Evolutionary conservation across 1,140 invertebrate genomes (phyloP).

Genomic region (Nasonia longicornis): DNA sequence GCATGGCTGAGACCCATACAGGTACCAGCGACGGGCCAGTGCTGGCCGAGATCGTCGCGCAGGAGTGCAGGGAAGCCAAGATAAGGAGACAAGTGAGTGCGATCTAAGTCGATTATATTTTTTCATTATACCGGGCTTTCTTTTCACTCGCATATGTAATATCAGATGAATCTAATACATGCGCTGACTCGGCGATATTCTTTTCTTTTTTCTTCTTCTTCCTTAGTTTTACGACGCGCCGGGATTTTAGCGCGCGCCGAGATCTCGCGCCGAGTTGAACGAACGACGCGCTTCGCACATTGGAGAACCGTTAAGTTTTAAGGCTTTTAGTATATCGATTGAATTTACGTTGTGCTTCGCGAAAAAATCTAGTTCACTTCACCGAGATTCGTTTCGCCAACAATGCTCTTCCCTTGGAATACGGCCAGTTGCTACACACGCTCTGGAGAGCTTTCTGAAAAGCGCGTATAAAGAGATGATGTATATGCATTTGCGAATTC

Average conservation of each 20-base stretch:
- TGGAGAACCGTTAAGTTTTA: not conserved
- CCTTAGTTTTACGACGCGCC: not conserved
- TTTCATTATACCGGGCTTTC: not conserved
- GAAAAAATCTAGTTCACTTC: not conserved
- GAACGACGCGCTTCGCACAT: not conserved
- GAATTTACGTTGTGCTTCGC: not conserved
- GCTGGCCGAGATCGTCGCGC: slow-evolving; percentile 39
- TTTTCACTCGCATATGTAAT: not conserved
- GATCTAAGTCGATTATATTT: not conserved
- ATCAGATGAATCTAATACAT: not conserved
- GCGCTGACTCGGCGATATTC: too few species aligned
- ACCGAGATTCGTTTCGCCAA: not conserved
- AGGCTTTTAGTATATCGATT: not conserved
- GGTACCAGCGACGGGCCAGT: not conserved
- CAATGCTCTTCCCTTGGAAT: not conserved
- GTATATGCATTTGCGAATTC: too few species aligned
- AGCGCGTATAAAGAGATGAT: too few species aligned
- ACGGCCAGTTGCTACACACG: not conserved
- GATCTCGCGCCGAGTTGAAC: not conserved
- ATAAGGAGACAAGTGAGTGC: slow-evolving; percentile 39
- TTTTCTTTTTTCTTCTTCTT: not conserved
- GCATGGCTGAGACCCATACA: slow-evolving; percentile 10
- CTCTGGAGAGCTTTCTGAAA: too few species aligned
- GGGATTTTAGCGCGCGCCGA: not conserved
- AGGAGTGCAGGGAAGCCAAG: slow-evolving; percentile 43